phyloP scores from a whole-genome alignment of 2,797 vertebrate genomes.

The Phataginus tricuspis region DNA sequence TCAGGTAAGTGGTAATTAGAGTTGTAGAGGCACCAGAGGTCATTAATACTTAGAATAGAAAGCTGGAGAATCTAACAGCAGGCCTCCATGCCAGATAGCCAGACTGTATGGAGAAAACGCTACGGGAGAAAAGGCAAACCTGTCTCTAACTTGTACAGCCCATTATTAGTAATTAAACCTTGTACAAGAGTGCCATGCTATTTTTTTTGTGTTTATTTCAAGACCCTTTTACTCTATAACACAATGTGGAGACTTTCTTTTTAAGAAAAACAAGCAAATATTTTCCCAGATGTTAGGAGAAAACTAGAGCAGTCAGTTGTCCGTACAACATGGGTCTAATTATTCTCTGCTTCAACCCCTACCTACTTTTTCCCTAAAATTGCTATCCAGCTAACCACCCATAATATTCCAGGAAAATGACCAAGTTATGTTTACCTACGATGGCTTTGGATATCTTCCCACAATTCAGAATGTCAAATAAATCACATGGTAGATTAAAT shows the following conservation, averaged over 20 bases:
- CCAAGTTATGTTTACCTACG: slow-evolving; percentile 86
- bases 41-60: slow-evolving; percentile 73
- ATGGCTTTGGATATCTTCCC: slow-evolving; percentile 87
- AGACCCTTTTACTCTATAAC: slow-evolving; percentile 31
- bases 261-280: not conserved
- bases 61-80: slow-evolving; percentile 73
- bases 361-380: slow-evolving; percentile 9
- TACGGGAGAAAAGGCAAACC: slow-evolving; percentile 57
- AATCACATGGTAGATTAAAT: slow-evolving; percentile 94
- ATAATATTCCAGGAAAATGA: slow-evolving; percentile 87
- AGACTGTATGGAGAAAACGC: not conserved
- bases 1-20: slow-evolving; percentile 73
- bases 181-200: not conserved
- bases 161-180: not conserved
- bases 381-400: slow-evolving; percentile 75
- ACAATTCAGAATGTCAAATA: slow-evolving; percentile 89
- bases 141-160: not conserved
- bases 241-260: not conserved
- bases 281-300: slow-evolving; percentile 20
- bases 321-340: not conserved
- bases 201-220: slow-evolving; percentile 55
- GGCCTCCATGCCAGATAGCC: slow-evolving; percentile 48
- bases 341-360: slow-evolving; percentile 59
- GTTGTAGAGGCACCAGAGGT: slow-evolving; percentile 17
- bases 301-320: not conserved